phyloP scores from a whole-genome alignment of 2,888 invertebrate species.

The Aporophyla nigra region DNA sequence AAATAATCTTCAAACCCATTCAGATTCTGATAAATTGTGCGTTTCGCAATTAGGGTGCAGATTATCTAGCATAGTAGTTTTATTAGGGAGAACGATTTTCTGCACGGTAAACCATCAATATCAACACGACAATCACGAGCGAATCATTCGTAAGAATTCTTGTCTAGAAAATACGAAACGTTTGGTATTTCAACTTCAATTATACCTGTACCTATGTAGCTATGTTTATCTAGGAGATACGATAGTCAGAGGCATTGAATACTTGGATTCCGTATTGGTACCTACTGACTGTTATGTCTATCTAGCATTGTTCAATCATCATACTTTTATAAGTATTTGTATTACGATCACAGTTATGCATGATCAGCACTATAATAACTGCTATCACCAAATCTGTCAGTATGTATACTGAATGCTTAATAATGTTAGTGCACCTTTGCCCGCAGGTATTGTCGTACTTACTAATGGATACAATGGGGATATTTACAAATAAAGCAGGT shows the following conservation, averaged over 20 bases:
- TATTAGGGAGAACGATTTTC: not conserved
- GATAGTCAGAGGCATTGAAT: not conserved
- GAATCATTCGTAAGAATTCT: not conserved
- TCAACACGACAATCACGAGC: not conserved
- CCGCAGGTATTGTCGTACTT: not conserved
- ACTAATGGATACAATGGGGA: slow-evolving; percentile 1
- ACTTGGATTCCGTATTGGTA: slow-evolving; percentile 5
- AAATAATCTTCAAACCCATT: too few species aligned
- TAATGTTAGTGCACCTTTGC: not conserved
- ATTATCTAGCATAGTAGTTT: not conserved
- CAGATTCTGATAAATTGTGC: too few species aligned
- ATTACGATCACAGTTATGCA: not conserved
- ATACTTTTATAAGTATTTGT: not conserved
- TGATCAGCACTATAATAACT: not conserved
- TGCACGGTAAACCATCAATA: not conserved
- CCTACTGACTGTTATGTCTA: not conserved
- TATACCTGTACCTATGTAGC: not conserved
- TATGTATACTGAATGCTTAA: not conserved
- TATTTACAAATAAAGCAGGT: slow-evolving; percentile 30
- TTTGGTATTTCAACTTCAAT: not conserved
- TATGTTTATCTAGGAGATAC: not conserved
- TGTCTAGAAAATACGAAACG: not conserved
- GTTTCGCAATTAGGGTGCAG: too few species aligned
- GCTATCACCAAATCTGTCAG: not conserved
- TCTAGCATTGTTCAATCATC: slow-evolving; percentile 11